phyloP scores from a whole-genome alignment of 1,140 invertebrate genomes.

The Pseudomyrmex gracilis region DNA sequence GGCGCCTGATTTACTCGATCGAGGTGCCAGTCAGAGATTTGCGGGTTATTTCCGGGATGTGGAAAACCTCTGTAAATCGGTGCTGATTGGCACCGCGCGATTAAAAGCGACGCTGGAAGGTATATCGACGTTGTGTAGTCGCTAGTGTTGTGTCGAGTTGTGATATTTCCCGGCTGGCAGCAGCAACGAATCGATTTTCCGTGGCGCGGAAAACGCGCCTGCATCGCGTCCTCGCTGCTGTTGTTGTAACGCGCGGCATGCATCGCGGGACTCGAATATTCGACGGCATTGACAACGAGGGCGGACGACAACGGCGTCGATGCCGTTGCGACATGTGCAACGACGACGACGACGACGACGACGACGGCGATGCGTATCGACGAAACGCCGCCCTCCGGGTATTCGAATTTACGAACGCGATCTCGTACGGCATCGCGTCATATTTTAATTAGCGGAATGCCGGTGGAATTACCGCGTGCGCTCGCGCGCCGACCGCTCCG shows the following conservation, averaged over 20 bases:
- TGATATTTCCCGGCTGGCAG: conserved; percentile 46
- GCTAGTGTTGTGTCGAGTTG: not conserved
- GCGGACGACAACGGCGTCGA: not conserved
- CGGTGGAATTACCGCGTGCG: conserved; percentile 71
- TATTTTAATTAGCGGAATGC: conserved; percentile 78
- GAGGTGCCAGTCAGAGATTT: conserved; percentile 40
- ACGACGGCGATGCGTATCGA: not conserved
- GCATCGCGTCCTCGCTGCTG: conserved; percentile 2
- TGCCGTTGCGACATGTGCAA: not conserved
- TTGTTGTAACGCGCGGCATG: conserved; percentile 27
- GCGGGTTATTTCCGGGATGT: conserved; percentile 42
- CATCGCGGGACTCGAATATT: not conserved
- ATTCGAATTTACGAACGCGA: conserved; percentile 64
- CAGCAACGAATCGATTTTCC: conserved; percentile 50
- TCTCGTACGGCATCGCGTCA: conserved; percentile 48
- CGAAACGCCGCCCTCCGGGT: not conserved
- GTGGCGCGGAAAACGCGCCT: conserved; percentile 3
- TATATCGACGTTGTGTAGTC: conserved; percentile 58
- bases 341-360: not conserved
- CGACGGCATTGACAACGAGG: not conserved
- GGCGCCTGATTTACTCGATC: conserved; percentile 40
- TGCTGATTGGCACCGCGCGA: conserved; percentile 26
- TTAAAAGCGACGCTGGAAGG: not conserved
- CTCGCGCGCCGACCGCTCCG: conserved; percentile 59
- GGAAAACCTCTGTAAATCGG: conserved; percentile 34